Evolutionary conservation across 2,113 vertebrate genomes (phyloP).

Genomic region (Chaetorhynchus papuensis): DNA sequence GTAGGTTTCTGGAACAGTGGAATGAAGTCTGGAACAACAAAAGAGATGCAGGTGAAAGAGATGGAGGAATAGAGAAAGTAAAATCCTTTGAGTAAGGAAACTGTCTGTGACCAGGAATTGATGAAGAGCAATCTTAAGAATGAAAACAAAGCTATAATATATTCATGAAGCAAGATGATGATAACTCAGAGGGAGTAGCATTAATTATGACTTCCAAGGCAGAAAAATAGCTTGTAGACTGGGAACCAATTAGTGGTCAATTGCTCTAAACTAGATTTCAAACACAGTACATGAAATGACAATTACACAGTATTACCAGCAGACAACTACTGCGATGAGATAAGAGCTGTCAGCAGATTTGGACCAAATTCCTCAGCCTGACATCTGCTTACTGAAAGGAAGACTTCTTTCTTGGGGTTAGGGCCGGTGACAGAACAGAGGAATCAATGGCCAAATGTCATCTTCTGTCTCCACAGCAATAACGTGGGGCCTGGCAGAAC

Average conservation of each 20-base stretch:
- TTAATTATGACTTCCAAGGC: constrained; percentile 53
- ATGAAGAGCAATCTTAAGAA: constrained; percentile 26
- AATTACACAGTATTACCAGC: constrained; percentile 30
- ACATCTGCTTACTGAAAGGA: neutral
- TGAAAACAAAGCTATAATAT: constrained; percentile 53
- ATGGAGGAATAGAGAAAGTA: neutral
- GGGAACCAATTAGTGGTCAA: constrained; percentile 37
- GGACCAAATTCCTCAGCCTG: neutral
- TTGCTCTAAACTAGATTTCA: constrained; percentile 58
- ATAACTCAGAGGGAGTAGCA: constrained; percentile 22
- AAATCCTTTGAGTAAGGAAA: constrained; percentile 50
- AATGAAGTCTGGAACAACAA: neutral
- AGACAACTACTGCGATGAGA: neutral
- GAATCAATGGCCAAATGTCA: neutral
- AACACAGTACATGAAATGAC: constrained; percentile 24
- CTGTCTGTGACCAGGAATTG: constrained; percentile 13
- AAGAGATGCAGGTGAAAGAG: constrained; percentile 16
- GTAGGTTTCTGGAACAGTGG: constrained; percentile 29
- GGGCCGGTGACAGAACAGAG: neutral
- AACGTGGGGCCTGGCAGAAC: neutral
- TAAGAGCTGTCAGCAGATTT: constrained; percentile 29
- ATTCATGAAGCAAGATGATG: constrained; percentile 45
- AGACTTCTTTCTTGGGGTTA: neutral
- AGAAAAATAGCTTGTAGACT: constrained; percentile 48
- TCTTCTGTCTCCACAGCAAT: neutral